Conservation (phyloP, 2,888 invertebrate species). For the Zaprionus lineosus region DNA sequence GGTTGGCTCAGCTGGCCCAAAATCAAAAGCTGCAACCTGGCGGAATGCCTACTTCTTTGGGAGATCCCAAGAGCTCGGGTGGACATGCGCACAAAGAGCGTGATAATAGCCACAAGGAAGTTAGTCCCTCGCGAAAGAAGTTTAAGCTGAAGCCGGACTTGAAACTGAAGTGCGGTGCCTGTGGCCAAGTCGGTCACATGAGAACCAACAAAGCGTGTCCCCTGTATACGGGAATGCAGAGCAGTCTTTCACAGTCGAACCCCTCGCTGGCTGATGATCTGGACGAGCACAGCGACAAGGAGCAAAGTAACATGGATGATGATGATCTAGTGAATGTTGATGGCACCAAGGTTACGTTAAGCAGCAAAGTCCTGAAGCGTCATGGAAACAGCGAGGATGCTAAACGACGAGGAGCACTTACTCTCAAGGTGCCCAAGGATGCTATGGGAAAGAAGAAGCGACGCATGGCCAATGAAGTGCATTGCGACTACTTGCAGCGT, state of each 20-base stretch:
- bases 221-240: slow-evolving; percentile 89
- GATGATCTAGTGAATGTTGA: slow-evolving; percentile 96
- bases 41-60: slow-evolving; percentile 82
- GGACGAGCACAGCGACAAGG: slow-evolving; percentile 91
- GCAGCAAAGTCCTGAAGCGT: slow-evolving; percentile 93
- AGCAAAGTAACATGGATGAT: slow-evolving; percentile 87
- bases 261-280: slow-evolving; percentile 91
- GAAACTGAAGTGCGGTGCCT: slow-evolving; percentile 97
- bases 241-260: slow-evolving; percentile 86
- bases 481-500: slow-evolving; percentile 94
- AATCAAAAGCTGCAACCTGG: slow-evolving; percentile 82
- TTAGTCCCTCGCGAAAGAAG: slow-evolving; percentile 89
- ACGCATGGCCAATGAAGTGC: slow-evolving; percentile 87
- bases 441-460: slow-evolving; percentile 87
- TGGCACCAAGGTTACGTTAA: slow-evolving; percentile 95
- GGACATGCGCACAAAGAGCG: slow-evolving; percentile 80
- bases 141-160: slow-evolving; percentile 94
- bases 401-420: slow-evolving; percentile 87
- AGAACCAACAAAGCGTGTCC: slow-evolving; percentile 99
- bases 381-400: slow-evolving; percentile 89
- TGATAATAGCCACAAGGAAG: slow-evolving; percentile 83
- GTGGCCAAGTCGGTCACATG: slow-evolving; percentile 87
- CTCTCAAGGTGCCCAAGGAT: slow-evolving; percentile 91
- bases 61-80: slow-evolving; percentile 82
- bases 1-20: slow-evolving; percentile 84